These are phyloP conservation scores for Drosophila birchii DNA, from an alignment of 2,888 invertebrate species.

Conservation along the genomic window DNA sequence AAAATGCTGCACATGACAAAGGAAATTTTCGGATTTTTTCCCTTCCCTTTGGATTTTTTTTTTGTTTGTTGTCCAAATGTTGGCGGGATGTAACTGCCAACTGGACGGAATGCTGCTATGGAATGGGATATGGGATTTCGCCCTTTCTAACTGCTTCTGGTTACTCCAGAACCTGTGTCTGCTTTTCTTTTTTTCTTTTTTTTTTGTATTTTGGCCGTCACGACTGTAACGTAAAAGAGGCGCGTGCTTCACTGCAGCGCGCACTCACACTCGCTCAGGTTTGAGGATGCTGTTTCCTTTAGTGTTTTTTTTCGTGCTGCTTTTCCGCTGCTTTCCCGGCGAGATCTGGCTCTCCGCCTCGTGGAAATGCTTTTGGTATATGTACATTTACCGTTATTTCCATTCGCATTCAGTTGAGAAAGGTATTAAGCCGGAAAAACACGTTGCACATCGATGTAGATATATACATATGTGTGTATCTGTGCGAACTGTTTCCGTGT, in stretches of 20 bases:
- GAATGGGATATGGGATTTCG: slow-evolving; percentile 5
- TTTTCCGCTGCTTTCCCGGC: slow-evolving; percentile 28
- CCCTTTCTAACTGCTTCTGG: slow-evolving; percentile 27
- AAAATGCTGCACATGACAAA: slow-evolving; percentile 42
- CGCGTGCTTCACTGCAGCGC: slow-evolving; percentile 73
- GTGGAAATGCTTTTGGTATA: slow-evolving; percentile 29
- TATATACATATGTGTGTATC: slow-evolving; percentile 15
- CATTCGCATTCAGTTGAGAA: slow-evolving; percentile 74
- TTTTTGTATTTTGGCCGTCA: slow-evolving; percentile 42
- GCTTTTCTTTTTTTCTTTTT: slow-evolving; percentile 8
- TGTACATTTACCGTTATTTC: slow-evolving; percentile 70
- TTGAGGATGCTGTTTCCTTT: slow-evolving; percentile 23
- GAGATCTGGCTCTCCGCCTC: slow-evolving; percentile 9
- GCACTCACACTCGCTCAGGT: slow-evolving; percentile 17
- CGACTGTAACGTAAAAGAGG: slow-evolving; percentile 72
- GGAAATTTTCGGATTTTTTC: slow-evolving; percentile 30
- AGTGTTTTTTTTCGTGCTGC: slow-evolving; percentile 11
- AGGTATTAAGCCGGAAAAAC: slow-evolving; percentile 81
- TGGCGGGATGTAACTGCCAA: slow-evolving; percentile 24
- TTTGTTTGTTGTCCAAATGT: slow-evolving; percentile 32
- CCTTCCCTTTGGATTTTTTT: neutral
- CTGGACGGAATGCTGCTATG: slow-evolving; percentile 9
- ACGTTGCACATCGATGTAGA: slow-evolving; percentile 76
- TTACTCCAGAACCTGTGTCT: slow-evolving; percentile 38
- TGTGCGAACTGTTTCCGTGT: slow-evolving; percentile 20